Conservation (phyloP, 2,797 vertebrate species). For the Brachyalestes nurse region DNA sequence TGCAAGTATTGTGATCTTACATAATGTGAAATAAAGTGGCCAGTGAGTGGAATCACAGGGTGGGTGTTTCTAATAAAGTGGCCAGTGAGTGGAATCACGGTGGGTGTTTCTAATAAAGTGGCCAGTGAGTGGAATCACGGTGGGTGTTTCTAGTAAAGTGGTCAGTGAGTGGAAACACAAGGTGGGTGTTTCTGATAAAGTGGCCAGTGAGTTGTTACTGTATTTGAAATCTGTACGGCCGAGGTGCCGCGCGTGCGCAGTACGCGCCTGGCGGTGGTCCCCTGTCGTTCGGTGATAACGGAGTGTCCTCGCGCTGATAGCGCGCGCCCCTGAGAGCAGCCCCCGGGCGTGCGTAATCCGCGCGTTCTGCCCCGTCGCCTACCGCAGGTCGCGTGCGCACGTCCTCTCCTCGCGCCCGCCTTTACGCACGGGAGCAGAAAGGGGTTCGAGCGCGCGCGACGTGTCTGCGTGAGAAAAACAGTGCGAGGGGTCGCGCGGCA, state of each 20-base stretch:
- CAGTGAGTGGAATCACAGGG: too few species aligned
- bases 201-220: not conserved
- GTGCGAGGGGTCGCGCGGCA: not conserved
- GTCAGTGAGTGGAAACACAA: too few species aligned
- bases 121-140: too few species aligned
- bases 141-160: too few species aligned
- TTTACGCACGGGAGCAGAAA: conserved; percentile 42
- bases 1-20: too few species aligned
- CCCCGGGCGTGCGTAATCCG: conserved; percentile 62
- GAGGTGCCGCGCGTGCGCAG: not conserved
- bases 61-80: too few species aligned
- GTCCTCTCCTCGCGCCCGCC: conserved; percentile 31
- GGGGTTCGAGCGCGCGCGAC: not conserved
- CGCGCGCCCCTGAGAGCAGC: conserved; percentile 76
- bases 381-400: conserved; percentile 1
- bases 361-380: conserved; percentile 13
- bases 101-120: too few species aligned
- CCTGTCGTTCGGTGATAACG: conserved; percentile 11
- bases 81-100: too few species aligned
- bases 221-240: too few species aligned
- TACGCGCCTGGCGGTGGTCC: not conserved
- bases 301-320: conserved; percentile 32
- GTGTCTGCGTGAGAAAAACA: conserved; percentile 43
- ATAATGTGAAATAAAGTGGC: too few species aligned
- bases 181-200: too few species aligned